phyloP scores from a whole-genome alignment of 2,888 invertebrate genomes.

The Cloeon dipterum region DNA sequence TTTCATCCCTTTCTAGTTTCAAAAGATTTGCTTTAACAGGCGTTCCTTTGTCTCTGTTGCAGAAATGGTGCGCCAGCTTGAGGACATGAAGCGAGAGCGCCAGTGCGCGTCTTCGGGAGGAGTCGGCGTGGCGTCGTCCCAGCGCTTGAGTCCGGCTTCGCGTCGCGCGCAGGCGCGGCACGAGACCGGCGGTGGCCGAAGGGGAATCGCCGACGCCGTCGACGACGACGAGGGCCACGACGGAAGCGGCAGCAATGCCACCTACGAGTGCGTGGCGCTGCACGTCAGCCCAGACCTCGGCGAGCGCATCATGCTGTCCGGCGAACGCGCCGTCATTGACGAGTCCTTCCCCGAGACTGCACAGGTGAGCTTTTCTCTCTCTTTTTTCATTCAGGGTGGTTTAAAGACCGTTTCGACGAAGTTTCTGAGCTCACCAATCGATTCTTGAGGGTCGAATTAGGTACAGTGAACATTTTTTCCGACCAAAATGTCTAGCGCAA shows the following conservation, averaged over 20 bases:
- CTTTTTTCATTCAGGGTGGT: too few relatives aligned
- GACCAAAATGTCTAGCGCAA: too few relatives aligned
- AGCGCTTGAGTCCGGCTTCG: slow-evolving; percentile 4
- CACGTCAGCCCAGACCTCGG: slow-evolving; percentile 62
- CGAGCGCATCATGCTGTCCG: slow-evolving; percentile 59
- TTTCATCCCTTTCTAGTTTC: too few relatives aligned
- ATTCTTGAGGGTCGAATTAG: too few relatives aligned
- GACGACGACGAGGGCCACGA: slow-evolving; percentile 15
- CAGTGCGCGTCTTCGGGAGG: too few relatives aligned
- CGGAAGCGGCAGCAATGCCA: slow-evolving; percentile 14
- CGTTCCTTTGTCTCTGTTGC: too few relatives aligned
- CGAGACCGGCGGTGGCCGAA: slow-evolving; percentile 16
- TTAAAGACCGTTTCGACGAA: too few relatives aligned
- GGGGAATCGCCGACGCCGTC: slow-evolving; percentile 13
- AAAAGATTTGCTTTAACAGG: too few relatives aligned
- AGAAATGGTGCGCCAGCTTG: slow-evolving; percentile 52
- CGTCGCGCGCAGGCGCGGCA: slow-evolving; percentile 9
- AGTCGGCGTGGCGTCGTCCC: too few relatives aligned
- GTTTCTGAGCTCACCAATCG: too few relatives aligned
- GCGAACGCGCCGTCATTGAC: slow-evolving; percentile 49
- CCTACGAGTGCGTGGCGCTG: slow-evolving; percentile 55
- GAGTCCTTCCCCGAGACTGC: slow-evolving; percentile 31
- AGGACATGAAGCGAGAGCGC: slow-evolving; percentile 35
- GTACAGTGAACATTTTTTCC: too few relatives aligned
- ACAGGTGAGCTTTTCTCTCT: too few relatives aligned